These are phyloP conservation scores for Lordiphosa mommai DNA, from an alignment of 1,140 invertebrate genomes.

Conservation along the genomic window DNA sequence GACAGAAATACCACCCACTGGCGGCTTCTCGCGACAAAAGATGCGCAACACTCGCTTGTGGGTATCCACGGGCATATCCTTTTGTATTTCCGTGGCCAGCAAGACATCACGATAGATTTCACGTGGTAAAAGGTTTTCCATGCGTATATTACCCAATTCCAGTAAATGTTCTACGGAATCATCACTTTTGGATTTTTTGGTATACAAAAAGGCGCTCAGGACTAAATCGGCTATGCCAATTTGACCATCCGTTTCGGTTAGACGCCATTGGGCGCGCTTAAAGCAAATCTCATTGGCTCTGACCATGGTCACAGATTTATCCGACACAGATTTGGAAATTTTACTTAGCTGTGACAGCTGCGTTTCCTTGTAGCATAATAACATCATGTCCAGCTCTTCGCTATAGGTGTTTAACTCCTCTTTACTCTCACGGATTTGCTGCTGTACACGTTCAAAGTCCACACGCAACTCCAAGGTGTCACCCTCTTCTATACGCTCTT, in stretches of 20 bases:
- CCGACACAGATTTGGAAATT: constrained; percentile 80
- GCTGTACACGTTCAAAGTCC: constrained; percentile 85
- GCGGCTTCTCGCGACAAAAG: constrained; percentile 93
- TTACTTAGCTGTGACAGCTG: constrained; percentile 85
- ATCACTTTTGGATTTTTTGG: constrained; percentile 97
- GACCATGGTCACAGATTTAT: constrained; percentile 88
- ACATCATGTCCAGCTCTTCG: constrained; percentile 95
- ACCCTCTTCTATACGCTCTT: constrained; percentile 87
- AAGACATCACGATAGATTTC: constrained; percentile 96
- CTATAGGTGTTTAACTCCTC: constrained; percentile 91
- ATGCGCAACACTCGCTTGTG: constrained; percentile 91
- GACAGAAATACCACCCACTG: constrained; percentile 97
- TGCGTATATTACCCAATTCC: constrained; percentile 97
- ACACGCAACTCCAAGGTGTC: constrained; percentile 85
- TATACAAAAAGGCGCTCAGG: constrained; percentile 98
- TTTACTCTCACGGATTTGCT: constrained; percentile 93
- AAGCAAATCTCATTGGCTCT: constrained; percentile 98
- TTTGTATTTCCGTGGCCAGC: constrained; percentile 91
- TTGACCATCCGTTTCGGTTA: constrained; percentile 98
- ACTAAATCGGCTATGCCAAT: constrained; percentile 97
- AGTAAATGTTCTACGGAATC: constrained; percentile 98
- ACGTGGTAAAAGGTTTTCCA: constrained; percentile 96
- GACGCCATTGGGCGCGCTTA: constrained; percentile 98
- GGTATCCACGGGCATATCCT: constrained; percentile 92
- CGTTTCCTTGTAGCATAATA: constrained; percentile 93